Base-by-base conservation (phyloP, 2,888 invertebrate species). In the Lacanobia wlatinum region DNA sequence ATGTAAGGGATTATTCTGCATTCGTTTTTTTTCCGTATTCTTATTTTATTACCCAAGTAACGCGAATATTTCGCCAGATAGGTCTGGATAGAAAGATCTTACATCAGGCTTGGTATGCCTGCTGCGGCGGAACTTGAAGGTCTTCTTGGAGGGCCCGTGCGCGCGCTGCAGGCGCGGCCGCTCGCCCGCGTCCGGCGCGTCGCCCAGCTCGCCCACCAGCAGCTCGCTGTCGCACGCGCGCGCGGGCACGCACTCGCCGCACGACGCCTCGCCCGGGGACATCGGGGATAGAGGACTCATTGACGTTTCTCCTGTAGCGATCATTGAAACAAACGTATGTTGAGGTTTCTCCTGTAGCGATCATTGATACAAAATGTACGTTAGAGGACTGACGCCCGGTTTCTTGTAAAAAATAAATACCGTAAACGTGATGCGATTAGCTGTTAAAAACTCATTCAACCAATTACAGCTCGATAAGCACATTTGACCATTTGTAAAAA, bases 111-210 rank as follows among this genome's bases (percentile, higher is more conserved):
- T 97, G 95, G 97, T 88, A 97, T 97, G 87, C 60, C 98, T 97
- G 91, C 98, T 98, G 91, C 98, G 98, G 83, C 98, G 97, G 76
- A 98, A 97, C 78, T 99, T 97, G 95, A 99, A 99, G 0, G 99
- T 99, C 94, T 98, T 99, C 87, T 99, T 97, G 88, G 99, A 99
- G 90, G 98, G 99, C 50, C 98, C 99, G 94, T 99, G 99, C 69
- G 99, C 98, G 28, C 99, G 97, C 90, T 99, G 99, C 72, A 99
- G 96, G 7, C 98, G 96, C 48, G 98, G 97, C 90, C 96, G 90
- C 28, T 97, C 97, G 0, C 12, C 59, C 1, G 89, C 92, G 38
- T 90, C 92, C 1, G 87, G 85, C 43, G 89, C 86, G 52, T 87
- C 90, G 1, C 70, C 53, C 1, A 38, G 63, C 2, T 75, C 80